Percentiles rank a stretch among this genome's conserved stretches.
These are phyloP conservation scores for Heliconius ismenius DNA, from an alignment of 2,888 invertebrate genomes.

Conservation along the genomic window DNA sequence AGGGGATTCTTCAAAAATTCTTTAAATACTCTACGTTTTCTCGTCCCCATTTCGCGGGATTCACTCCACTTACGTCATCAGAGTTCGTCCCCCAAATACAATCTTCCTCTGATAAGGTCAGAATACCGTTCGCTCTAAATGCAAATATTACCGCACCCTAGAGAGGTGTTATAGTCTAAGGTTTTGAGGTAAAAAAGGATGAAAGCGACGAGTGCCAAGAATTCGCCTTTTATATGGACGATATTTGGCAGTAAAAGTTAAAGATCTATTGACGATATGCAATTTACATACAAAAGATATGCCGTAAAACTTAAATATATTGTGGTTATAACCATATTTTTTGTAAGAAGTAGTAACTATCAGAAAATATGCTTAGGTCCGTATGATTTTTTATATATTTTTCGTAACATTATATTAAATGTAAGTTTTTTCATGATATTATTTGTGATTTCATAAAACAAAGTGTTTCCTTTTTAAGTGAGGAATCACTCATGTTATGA, in stretches of 20 bases:
- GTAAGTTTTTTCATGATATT: background rate
- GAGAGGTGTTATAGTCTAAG: slow-evolving; percentile 77
- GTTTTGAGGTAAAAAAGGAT: slow-evolving; percentile 77
- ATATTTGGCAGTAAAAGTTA: slow-evolving; percentile 74
- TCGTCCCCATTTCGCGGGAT: slow-evolving; percentile 31
- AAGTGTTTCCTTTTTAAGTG: too few species aligned
- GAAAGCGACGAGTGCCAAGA: slow-evolving; percentile 76
- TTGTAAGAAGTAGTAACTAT: background rate
- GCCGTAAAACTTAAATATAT: slow-evolving; percentile 25
- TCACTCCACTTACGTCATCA: slow-evolving; percentile 59
- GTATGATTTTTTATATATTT: too few species aligned
- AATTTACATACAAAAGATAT: slow-evolving; percentile 50
- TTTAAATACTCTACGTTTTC: slow-evolving; percentile 18
- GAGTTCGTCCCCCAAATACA: slow-evolving; percentile 73
- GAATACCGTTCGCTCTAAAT: slow-evolving; percentile 80
- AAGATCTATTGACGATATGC: slow-evolving; percentile 68
- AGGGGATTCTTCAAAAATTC: background rate
- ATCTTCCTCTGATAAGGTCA: slow-evolving; percentile 78
- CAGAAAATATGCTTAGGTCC: background rate
- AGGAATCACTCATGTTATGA: too few species aligned
- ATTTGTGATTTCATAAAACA: background rate
- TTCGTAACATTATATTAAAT: background rate
- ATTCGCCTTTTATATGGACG: slow-evolving; percentile 75
- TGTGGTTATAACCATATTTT: background rate
- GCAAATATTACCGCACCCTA: slow-evolving; percentile 78